These are phyloP conservation scores for Megalops cyprinoides DNA, from an alignment of 2,797 vertebrate genomes.

Conservation along the genomic window DNA sequence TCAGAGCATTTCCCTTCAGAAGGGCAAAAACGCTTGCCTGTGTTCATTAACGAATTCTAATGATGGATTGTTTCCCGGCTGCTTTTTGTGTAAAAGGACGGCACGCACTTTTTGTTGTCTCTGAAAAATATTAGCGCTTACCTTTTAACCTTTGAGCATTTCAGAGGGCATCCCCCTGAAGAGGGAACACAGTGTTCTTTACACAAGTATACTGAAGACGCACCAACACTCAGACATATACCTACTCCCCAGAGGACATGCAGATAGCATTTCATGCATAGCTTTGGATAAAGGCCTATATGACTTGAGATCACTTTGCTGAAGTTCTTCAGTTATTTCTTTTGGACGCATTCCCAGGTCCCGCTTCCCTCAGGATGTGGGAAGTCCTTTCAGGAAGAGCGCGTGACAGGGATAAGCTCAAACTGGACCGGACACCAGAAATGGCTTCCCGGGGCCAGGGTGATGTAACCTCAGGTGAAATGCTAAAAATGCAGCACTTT, in stretches of 20 bases:
- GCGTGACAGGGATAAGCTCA: slow-evolving; percentile 4
- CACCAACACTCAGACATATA: background rate
- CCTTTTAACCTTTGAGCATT: too few relatives aligned
- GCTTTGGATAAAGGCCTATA: background rate
- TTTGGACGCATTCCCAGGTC: too few relatives aligned
- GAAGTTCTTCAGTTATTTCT: slow-evolving; percentile 55
- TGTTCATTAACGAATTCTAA: background rate
- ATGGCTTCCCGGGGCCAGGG: slow-evolving; percentile 52
- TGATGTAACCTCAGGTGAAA: too few relatives aligned
- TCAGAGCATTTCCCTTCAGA: background rate
- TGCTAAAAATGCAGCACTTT: slow-evolving; percentile 67
- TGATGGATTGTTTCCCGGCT: background rate
- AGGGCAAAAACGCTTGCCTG: background rate
- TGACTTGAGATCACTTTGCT: slow-evolving; percentile 21
- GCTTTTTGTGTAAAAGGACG: too few relatives aligned
- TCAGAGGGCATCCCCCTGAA: too few relatives aligned
- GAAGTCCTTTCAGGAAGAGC: background rate
- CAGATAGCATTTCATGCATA: background rate
- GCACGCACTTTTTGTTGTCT: too few relatives aligned
- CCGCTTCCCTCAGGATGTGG: slow-evolving; percentile 5
- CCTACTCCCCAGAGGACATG: too few relatives aligned
- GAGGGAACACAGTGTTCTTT: too few relatives aligned
- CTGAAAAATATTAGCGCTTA: too few relatives aligned
- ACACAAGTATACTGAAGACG: background rate
- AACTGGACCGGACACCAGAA: slow-evolving; percentile 40